A percentile compares a stretch with the other conserved stretches of the same genome.
phyloP scores from a whole-genome alignment of 2,113 vertebrate genomes.

The Pseudorectes ferrugineus region DNA sequence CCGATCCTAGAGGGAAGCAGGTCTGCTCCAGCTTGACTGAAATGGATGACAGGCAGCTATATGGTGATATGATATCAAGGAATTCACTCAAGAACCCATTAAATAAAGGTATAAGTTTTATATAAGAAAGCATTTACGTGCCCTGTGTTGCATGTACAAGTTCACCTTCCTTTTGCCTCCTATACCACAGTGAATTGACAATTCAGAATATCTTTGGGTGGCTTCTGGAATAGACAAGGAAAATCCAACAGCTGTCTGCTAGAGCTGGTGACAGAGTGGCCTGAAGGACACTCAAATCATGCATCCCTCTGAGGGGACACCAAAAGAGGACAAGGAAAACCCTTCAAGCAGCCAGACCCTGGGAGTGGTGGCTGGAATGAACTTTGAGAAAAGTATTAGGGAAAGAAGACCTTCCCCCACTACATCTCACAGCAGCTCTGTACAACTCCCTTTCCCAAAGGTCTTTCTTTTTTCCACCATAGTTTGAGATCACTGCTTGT shows the following conservation, averaged over 20 bases:
- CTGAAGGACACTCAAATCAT: background rate
- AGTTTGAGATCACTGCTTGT: background rate
- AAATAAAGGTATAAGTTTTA: background rate
- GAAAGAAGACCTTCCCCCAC: background rate
- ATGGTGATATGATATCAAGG: background rate
- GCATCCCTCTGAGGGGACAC: background rate
- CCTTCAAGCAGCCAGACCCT: background rate
- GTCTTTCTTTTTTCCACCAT: background rate
- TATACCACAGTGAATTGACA: background rate
- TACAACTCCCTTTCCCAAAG: background rate
- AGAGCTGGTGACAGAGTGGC: background rate
- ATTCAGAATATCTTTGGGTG: background rate
- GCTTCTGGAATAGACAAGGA: background rate
- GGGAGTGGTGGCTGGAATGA: background rate
- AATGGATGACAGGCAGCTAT: background rate
- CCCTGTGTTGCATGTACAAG: background rate
- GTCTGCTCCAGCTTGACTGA: background rate
- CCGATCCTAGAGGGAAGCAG: background rate
- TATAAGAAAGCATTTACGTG: background rate
- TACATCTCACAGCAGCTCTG: background rate
- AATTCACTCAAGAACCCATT: background rate
- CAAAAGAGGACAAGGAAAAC: background rate
- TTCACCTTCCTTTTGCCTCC: background rate
- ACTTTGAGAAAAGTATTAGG: background rate
- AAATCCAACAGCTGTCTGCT: background rate